These are phyloP conservation scores for Macroramphosus scolopax DNA, from an alignment of 2,797 vertebrate species.

Conservation along the genomic window DNA sequence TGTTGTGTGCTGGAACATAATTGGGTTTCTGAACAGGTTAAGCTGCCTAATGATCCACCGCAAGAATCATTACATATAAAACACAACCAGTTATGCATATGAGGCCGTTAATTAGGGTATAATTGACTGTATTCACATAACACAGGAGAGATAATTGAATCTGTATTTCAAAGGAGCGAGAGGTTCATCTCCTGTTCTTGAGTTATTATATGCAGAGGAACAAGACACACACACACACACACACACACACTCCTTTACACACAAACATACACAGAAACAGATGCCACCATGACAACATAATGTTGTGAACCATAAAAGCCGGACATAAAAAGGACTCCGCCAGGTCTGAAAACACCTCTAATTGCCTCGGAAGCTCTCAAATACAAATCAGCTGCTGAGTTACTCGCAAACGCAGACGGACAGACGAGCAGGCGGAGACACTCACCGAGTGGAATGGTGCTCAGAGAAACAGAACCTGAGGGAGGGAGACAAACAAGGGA, in stretches of 20 bases:
- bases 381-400: conserved; percentile 30
- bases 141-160: conserved; percentile 21
- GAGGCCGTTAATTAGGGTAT: conserved; percentile 34
- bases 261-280: conserved; percentile 16
- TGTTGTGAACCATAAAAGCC: conserved; percentile 19
- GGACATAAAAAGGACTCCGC: conserved; percentile 25
- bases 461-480: conserved; percentile 65
- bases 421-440: conserved; percentile 29
- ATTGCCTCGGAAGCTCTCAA: conserved; percentile 22
- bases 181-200: conserved; percentile 12
- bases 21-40: too few relatives aligned
- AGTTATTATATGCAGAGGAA: too few relatives aligned
- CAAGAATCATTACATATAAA: too few relatives aligned
- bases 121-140: conserved; percentile 25
- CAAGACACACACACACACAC: not conserved
- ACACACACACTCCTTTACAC: not conserved
- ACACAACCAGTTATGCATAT: conserved; percentile 30
- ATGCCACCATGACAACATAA: conserved; percentile 19
- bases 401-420: conserved; percentile 9
- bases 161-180: not conserved
- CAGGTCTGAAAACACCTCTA: conserved; percentile 5
- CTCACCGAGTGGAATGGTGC: conserved; percentile 66
- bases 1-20: too few relatives aligned
- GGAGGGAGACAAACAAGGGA: conserved; percentile 39
- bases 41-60: too few relatives aligned